Conservation (phyloP, 2,888 invertebrate genomes). For the Apotomis capreana region DNA sequence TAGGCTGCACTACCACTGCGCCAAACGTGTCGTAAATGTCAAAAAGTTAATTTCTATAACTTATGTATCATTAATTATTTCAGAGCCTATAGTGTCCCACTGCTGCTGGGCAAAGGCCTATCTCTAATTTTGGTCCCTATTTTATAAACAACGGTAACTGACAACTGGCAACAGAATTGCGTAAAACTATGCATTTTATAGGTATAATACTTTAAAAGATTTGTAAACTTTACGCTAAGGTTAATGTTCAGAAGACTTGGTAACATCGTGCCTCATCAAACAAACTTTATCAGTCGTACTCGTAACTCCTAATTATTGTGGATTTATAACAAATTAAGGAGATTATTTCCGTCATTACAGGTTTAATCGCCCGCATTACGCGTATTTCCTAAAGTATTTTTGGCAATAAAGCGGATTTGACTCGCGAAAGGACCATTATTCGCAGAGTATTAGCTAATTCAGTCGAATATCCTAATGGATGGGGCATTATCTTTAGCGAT, state of each 20-base stretch:
- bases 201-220: no score
- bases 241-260: background rate
- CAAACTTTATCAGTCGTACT: background rate
- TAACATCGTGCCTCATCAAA: background rate
- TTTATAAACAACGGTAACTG: no score
- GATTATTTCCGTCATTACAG: conserved; percentile 10
- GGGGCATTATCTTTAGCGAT: conserved; percentile 18
- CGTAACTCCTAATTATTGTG: conserved; percentile 6
- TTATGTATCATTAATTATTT: no score
- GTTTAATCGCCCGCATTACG: conserved; percentile 11
- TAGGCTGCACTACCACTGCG: no score
- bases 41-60: no score
- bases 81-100: no score
- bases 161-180: no score
- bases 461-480: conserved; percentile 38
- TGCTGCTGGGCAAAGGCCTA: no score
- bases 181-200: no score
- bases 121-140: no score
- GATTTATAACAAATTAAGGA: conserved; percentile 17
- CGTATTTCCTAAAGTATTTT: conserved; percentile 19
- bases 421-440: conserved; percentile 29
- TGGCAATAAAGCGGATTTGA: conserved; percentile 22
- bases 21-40: no score
- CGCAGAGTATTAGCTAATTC: conserved; percentile 32
- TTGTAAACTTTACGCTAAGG: background rate